Conservation (phyloP, 2,888 invertebrate genomes). For the Drosophila conformis region DNA sequence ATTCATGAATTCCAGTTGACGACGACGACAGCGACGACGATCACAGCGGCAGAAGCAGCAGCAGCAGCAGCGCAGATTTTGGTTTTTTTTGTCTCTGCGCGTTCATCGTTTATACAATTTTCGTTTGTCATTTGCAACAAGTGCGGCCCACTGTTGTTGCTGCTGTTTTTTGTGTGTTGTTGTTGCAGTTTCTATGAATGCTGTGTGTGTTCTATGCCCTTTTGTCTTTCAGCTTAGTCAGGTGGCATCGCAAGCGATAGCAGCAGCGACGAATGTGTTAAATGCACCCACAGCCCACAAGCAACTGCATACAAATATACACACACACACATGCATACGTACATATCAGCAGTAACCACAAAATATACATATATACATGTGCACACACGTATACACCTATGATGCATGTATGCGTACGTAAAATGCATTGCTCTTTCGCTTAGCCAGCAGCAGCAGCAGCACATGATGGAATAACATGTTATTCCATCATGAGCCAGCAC, state of each 20-base stretch:
- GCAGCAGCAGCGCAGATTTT: constrained; percentile 37
- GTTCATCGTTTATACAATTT: constrained; percentile 49
- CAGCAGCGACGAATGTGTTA: constrained; percentile 30
- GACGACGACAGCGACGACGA: constrained; percentile 38
- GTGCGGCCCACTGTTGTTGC: constrained; percentile 50
- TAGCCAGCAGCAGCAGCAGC: constrained; percentile 14
- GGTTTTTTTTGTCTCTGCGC: constrained; percentile 34
- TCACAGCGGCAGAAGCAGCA: constrained; percentile 16
- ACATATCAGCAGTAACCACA: constrained; percentile 27
- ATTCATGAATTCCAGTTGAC: constrained; percentile 78
- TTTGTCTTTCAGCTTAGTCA: constrained; percentile 60
- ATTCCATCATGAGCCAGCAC: constrained; percentile 48
- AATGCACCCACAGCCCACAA: constrained; percentile 70
- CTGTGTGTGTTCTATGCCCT: constrained; percentile 54
- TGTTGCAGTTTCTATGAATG: constrained; percentile 30
- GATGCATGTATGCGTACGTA: constrained; percentile 6
- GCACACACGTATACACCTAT: constrained; percentile 1
- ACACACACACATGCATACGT: constrained; percentile 11
- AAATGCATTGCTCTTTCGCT: constrained; percentile 65
- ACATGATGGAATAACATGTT: constrained; percentile 41
- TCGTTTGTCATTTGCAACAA: constrained; percentile 79
- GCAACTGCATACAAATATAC: constrained; percentile 23
- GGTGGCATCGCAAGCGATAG: constrained; percentile 39
- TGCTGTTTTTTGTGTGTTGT: constrained; percentile 24
- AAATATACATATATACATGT: constrained; percentile 2